These are phyloP conservation scores for Sesia bembeciformis DNA, from an alignment of 2,888 invertebrate genomes.

Conservation along the genomic window DNA sequence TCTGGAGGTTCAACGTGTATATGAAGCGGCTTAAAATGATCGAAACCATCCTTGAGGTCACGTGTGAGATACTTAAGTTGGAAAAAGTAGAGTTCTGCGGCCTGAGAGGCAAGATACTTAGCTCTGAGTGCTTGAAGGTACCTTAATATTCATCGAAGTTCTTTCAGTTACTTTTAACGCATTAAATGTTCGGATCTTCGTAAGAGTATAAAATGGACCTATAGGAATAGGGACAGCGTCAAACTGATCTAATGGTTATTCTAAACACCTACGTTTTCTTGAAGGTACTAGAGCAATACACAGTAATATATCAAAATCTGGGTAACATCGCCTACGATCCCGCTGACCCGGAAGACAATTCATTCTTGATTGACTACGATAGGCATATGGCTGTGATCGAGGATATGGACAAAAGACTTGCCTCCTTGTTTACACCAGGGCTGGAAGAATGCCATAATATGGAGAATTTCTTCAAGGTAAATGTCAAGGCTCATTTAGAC, in stretches of 20 bases:
- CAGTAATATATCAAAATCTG: slow-evolving; percentile 35
- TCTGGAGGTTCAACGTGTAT: slow-evolving; percentile 78
- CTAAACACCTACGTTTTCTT: neutral
- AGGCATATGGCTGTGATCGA: slow-evolving; percentile 76
- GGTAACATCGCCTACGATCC: slow-evolving; percentile 81
- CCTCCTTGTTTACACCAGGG: slow-evolving; percentile 85
- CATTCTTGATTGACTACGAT: slow-evolving; percentile 78
- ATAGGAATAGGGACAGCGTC: no score
- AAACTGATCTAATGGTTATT: no score
- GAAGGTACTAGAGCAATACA: slow-evolving; percentile 53
- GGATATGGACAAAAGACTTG: slow-evolving; percentile 85
- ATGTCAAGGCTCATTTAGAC: no score
- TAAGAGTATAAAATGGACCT: no score
- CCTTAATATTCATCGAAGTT: neutral
- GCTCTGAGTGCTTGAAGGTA: slow-evolving; percentile 64
- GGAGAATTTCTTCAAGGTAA: slow-evolving; percentile 59
- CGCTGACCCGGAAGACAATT: slow-evolving; percentile 79
- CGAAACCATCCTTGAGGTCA: slow-evolving; percentile 81
- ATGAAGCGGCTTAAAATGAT: slow-evolving; percentile 77
- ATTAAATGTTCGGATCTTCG: no score
- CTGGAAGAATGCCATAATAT: slow-evolving; percentile 82
- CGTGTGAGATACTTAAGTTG: slow-evolving; percentile 87
- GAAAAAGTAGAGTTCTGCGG: slow-evolving; percentile 90
- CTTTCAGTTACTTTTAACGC: no score
- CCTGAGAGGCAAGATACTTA: slow-evolving; percentile 76